Percentiles rank a stretch among this genome's conserved stretches.
phyloP scores from a whole-genome alignment of 2,888 invertebrate species.

The Heliconius aoede region DNA sequence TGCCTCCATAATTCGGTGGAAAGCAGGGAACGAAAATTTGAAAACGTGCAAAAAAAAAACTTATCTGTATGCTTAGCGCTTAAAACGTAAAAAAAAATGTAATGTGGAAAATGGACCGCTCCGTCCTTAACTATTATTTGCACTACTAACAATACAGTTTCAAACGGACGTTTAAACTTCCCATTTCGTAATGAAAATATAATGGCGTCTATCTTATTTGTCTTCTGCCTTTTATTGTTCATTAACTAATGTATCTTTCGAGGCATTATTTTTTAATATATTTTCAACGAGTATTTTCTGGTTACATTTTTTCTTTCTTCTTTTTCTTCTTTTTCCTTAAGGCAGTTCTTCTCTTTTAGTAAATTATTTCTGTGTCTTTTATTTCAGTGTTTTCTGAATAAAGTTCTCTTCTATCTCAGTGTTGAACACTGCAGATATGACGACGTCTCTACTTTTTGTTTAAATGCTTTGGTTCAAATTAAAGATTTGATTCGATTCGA shows the following conservation, averaged over 20 bases:
- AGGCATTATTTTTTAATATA: background rate
- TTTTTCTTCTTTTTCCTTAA: no score
- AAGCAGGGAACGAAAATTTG: background rate
- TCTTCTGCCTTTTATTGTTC: background rate
- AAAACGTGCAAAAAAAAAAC: no score
- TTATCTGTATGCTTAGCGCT: no score
- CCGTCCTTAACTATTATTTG: background rate
- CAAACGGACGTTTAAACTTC: background rate
- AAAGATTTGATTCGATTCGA: no score
- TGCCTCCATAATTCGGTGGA: background rate
- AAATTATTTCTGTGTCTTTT: no score
- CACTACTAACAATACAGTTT: background rate
- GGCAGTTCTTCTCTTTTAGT: no score
- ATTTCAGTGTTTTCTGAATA: no score
- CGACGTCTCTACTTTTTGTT: no score
- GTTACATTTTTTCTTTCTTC: no score
- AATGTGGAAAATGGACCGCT: background rate
- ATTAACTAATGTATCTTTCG: slow-evolving; percentile 5
- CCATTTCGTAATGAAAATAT: slow-evolving; percentile 9
- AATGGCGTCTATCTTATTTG: slow-evolving; percentile 1
- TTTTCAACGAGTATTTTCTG: background rate
- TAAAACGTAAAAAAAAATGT: background rate
- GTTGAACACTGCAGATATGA: no score
- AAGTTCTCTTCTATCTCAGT: no score
- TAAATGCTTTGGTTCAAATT: no score